Base-by-base conservation (phyloP, 2,113 vertebrate genomes). In the Bufo bufo region DNA sequence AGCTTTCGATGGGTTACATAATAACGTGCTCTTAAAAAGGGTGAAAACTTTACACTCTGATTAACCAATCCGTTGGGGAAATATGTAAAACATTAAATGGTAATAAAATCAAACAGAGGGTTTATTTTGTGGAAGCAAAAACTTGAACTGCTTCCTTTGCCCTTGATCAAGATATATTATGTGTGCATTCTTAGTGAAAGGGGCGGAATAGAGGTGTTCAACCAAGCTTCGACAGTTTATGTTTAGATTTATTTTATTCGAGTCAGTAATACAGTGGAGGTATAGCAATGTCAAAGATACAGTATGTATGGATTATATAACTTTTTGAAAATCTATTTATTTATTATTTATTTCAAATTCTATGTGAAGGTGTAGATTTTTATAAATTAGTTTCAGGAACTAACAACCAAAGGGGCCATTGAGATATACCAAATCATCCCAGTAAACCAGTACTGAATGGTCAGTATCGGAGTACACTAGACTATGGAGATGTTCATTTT, bases 21-120 rank as follows among this genome's bases (percentile, higher is more conserved):
- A 77, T 56, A 66, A 63, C 49, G 49, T 56, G 58, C 80, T 81
- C 72, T 77, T 88, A 88, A 88, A 82, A 84, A 88, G 66, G 77
- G 81, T 82, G 72, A 88, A 88, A 84, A 88, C 87, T 88, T 88
- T 88, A 88, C 81, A 88, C 69, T 88, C 69, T 84, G 81, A 88
- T 84, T 88, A 88, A 77, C 81, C 4, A 59, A 88, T 88, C 81
- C 87, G 61, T 84, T 65, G 87, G 87, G 87, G 45, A 84, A 88
- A 88, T 88, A 88, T 78, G 81, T 54, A 84, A 84, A 88, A 78
- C 87, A 88, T 84, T 88, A 88, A 78, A 88, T 65, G 58, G 71
- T 47, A 77, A 84, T 88, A 82, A 88, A 88, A 88, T 88, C 84
- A 84, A 84, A 88, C 81, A 84, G 81, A 77, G 72, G 81, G 58